A percentile compares a stretch with the other conserved stretches of the same genome.
phyloP scores from a whole-genome alignment of 2,888 invertebrate genomes.

The Caenorhabditis imperialis region DNA sequence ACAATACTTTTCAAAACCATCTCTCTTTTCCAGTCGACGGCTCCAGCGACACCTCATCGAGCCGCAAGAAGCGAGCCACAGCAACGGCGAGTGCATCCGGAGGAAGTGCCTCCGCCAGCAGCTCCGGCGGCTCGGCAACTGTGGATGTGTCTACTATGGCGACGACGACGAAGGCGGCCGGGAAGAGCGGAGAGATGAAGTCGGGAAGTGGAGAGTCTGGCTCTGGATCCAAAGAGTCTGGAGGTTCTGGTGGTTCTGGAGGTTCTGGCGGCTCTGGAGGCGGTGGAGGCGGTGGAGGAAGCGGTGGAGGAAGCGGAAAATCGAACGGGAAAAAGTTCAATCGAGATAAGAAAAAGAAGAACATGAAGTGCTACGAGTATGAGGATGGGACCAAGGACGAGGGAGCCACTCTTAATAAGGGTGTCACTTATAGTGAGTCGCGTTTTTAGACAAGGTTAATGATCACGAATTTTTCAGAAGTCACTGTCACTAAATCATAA shows the following conservation, averaged over 20 bases:
- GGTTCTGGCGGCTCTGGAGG: too few relatives aligned
- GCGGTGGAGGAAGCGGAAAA: conserved; percentile 6
- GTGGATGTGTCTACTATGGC: too few relatives aligned
- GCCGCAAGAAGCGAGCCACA: conserved; percentile 33
- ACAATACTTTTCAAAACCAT: too few relatives aligned
- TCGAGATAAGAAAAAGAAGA: conserved; percentile 40
- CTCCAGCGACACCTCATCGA: conserved; percentile 14
- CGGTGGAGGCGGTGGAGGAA: too few relatives aligned
- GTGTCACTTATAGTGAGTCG: conserved; percentile 22
- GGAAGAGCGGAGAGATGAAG: too few relatives aligned
- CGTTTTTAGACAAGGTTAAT: too few relatives aligned
- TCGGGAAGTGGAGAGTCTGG: conserved; percentile 20
- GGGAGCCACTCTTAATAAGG: conserved; percentile 34
- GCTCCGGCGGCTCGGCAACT: too few relatives aligned
- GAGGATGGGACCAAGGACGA: conserved; percentile 45
- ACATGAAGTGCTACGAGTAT: conserved; percentile 40
- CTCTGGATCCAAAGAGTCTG: too few relatives aligned
- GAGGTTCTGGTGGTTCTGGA: too few relatives aligned
- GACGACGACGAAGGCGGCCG: too few relatives aligned
- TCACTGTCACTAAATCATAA: conserved; percentile 44
- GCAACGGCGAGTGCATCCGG: background rate
- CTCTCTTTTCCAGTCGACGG: conserved; percentile 30
- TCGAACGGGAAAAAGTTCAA: conserved; percentile 37
- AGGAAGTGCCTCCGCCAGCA: too few relatives aligned
- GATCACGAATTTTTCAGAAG: conserved; percentile 11